Evolutionary conservation across 1,140 invertebrate genomes (phyloP).

Genomic region (Orchestia grillus): DNA sequence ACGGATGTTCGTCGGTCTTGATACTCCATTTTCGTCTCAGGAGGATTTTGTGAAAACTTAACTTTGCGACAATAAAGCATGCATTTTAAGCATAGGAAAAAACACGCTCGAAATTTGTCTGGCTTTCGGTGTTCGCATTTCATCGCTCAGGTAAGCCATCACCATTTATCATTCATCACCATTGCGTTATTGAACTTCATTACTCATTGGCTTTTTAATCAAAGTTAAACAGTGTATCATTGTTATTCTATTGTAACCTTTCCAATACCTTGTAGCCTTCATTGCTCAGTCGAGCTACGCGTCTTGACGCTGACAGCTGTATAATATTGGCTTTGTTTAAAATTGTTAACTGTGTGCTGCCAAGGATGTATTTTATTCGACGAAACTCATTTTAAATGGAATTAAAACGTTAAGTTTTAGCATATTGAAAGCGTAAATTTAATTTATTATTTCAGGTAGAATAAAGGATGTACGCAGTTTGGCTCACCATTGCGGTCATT

Average conservation of each 20-base stretch:
- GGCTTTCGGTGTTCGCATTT: neutral
- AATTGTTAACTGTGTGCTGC: neutral
- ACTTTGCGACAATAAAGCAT: neutral
- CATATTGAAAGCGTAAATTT: too few relatives aligned
- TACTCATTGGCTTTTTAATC: neutral
- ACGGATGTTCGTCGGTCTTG: neutral
- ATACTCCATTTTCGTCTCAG: neutral
- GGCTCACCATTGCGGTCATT: too few relatives aligned
- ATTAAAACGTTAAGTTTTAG: neutral
- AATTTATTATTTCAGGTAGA: too few relatives aligned
- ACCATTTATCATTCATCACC: neutral
- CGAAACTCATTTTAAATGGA: neutral
- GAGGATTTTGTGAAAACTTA: neutral
- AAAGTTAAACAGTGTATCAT: neutral
- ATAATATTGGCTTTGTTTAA: neutral
- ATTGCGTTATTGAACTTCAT: neutral
- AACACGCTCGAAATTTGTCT: too few relatives aligned
- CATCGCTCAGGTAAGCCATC: neutral
- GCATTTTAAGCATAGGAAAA: neutral
- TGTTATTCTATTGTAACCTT: neutral
- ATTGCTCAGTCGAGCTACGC: neutral
- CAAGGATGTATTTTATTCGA: neutral
- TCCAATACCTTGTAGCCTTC: neutral
- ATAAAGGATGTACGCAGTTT: too few relatives aligned
- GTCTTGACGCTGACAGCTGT: neutral